Evolutionary conservation across 2,797 vertebrate genomes (phyloP).

Genomic region (Cossypha heuglini): DNA sequence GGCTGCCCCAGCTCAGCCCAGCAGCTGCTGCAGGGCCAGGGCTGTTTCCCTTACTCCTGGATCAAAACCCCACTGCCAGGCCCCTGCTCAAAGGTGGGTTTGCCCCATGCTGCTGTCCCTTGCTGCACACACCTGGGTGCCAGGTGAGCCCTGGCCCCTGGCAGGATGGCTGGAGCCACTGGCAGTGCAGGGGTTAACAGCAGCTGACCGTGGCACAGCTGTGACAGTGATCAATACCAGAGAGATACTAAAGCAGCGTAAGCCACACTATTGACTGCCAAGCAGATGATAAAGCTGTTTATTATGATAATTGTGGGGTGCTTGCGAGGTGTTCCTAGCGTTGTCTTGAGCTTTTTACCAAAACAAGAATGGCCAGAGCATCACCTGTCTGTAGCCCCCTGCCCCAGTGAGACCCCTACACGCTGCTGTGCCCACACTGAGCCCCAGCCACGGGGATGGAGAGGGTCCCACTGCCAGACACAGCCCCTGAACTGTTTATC

Average conservation of each 20-base stretch:
- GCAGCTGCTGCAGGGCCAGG: background rate
- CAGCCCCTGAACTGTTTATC: background rate
- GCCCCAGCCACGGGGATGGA: background rate
- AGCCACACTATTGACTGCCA: conserved; percentile 93
- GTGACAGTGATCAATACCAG: conserved; percentile 96
- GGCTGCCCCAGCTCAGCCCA: background rate
- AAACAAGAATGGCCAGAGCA: conserved; percentile 61
- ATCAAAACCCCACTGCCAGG: background rate
- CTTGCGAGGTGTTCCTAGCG: conserved; percentile 71
- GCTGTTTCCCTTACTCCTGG: background rate
- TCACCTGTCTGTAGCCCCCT: background rate
- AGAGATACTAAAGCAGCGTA: conserved; percentile 97
- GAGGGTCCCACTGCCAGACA: background rate
- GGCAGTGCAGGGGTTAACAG: conserved; percentile 81
- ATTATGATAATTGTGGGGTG: conserved; percentile 87
- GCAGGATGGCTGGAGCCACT: background rate
- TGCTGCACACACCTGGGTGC: background rate
- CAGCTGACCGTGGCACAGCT: conserved; percentile 87
- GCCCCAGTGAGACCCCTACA: background rate
- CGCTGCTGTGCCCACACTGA: rapidly evolving
- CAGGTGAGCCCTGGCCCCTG: background rate
- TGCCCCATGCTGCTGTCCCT: background rate
- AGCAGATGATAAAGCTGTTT: conserved; percentile 97
- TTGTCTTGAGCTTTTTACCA: conserved; percentile 70
- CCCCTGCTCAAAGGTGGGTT: background rate